phyloP scores from a whole-genome alignment of 2,888 invertebrate genomes.

The Xanthia togata region DNA sequence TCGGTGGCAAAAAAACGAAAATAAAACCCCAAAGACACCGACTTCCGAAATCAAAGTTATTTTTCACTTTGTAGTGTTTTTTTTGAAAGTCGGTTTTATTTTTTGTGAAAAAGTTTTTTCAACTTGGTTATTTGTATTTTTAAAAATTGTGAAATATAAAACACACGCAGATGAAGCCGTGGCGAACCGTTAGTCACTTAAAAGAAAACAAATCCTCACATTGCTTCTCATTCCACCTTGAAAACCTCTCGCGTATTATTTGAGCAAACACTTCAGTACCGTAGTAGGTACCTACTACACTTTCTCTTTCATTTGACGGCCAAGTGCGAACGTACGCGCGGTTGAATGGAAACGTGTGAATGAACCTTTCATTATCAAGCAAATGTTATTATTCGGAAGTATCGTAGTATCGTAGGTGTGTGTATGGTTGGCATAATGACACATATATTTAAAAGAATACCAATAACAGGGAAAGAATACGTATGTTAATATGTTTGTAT shows the following conservation, averaged over 20 bases:
- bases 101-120: too few relatives aligned
- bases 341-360: slow-evolving; percentile 66
- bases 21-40: too few relatives aligned
- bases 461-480: background rate
- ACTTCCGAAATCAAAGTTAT: too few relatives aligned
- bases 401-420: background rate
- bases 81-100: too few relatives aligned
- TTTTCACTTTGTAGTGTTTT: too few relatives aligned
- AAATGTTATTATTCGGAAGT: slow-evolving; percentile 24
- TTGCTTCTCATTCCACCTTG: slow-evolving; percentile 31
- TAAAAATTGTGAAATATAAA: too few relatives aligned
- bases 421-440: background rate
- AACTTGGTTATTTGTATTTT: too few relatives aligned
- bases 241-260: slow-evolving; percentile 20
- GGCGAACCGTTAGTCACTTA: too few relatives aligned
- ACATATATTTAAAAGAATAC: background rate
- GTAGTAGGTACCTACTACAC: slow-evolving; percentile 46
- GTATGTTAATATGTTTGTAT: background rate
- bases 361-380: slow-evolving; percentile 50
- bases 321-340: slow-evolving; percentile 51
- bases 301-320: slow-evolving; percentile 63
- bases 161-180: too few relatives aligned
- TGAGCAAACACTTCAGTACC: slow-evolving; percentile 29
- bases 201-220: background rate
- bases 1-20: too few relatives aligned